These are phyloP conservation scores for Neosilurus mollespiculum DNA, from an alignment of 2,797 vertebrate genomes.

Conservation along the genomic window DNA sequence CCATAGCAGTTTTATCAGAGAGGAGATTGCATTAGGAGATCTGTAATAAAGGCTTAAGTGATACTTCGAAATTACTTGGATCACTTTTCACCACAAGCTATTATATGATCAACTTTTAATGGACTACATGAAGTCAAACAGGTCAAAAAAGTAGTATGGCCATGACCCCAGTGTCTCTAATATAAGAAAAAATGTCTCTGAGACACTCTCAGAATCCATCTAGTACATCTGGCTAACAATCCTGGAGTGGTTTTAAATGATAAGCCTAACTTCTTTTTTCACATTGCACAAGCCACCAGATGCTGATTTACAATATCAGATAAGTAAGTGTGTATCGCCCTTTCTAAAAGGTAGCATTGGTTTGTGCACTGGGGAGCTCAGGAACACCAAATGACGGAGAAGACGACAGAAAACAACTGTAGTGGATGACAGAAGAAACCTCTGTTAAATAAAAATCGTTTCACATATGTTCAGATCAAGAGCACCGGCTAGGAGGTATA, in stretches of 20 bases:
- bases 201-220: background rate
- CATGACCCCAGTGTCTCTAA: background rate
- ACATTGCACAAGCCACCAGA: background rate
- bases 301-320: background rate
- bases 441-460: background rate
- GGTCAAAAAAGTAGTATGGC: background rate
- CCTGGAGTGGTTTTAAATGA: background rate
- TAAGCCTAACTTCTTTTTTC: background rate
- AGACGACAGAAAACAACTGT: background rate
- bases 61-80: background rate
- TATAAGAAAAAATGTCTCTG: background rate
- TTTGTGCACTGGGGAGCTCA: background rate
- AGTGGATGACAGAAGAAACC: background rate
- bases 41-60: slow-evolving; percentile 1
- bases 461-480: background rate
- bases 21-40: background rate
- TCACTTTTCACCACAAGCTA: background rate
- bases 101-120: background rate
- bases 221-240: background rate
- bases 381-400: background rate
- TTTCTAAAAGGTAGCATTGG: no score
- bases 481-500: background rate
- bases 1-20: background rate
- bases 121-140: background rate
- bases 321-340: background rate